Evolutionary conservation across 2,113 vertebrate genomes (phyloP).

Genomic region (Bufo gargarizans): DNA sequence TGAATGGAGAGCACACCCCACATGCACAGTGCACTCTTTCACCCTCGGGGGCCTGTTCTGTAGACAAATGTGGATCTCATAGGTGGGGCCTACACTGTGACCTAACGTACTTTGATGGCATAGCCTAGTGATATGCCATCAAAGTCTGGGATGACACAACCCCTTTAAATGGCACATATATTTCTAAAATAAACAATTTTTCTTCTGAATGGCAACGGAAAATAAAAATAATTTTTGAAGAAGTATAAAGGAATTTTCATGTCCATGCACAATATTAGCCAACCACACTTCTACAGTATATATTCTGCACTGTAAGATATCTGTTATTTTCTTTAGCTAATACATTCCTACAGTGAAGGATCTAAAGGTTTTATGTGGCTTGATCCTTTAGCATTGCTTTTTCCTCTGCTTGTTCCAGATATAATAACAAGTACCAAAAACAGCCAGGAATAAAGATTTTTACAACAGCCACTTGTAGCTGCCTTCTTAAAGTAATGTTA

Average conservation of each 20-base stretch:
- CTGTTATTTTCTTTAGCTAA: conserved; percentile 41
- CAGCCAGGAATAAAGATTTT: conserved; percentile 38
- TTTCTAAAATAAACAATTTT: not conserved
- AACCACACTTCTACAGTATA: not conserved
- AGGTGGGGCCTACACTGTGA: too few relatives aligned
- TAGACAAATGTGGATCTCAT: too few relatives aligned
- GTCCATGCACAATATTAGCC: conserved; percentile 6
- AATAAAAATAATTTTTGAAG: not conserved
- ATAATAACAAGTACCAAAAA: conserved; percentile 28
- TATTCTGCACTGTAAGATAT: conserved; percentile 14
- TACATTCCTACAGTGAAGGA: conserved; percentile 43
- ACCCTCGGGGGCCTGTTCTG: too few relatives aligned
- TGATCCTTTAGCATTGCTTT: conserved; percentile 39
- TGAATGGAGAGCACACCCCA: too few relatives aligned
- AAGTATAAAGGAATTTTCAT: not conserved
- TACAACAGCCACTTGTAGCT: conserved; percentile 38
- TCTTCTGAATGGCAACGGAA: not conserved
- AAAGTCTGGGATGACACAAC: too few relatives aligned
- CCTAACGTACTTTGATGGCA: too few relatives aligned
- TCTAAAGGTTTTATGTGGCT: conserved; percentile 46
- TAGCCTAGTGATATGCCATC: too few relatives aligned
- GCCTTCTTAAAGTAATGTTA: not conserved
- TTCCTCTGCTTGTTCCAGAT: conserved; percentile 50
- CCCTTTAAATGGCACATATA: too few relatives aligned
- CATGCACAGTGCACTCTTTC: too few relatives aligned